Conservation (phyloP, 2,797 vertebrate species). For the Lepidocolaptes lacrymiger region DNA sequence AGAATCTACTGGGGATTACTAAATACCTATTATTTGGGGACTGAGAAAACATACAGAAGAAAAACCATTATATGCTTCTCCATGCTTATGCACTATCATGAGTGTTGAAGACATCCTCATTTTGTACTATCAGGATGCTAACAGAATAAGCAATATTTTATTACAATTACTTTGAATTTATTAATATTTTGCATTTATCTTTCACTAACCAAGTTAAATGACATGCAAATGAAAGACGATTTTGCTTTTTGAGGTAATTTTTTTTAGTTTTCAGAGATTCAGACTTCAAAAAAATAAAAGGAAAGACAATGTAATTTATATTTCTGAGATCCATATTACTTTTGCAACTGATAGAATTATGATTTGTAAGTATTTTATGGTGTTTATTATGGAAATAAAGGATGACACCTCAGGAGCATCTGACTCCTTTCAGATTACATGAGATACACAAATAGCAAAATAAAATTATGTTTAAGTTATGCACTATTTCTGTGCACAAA, state of each 20-base stretch:
- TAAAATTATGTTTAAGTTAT: neutral
- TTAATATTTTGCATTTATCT: neutral
- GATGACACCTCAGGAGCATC: neutral
- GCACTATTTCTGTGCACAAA: neutral
- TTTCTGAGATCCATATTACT: neutral
- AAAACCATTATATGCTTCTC: neutral
- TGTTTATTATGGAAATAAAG: neutral
- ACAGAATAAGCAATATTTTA: neutral
- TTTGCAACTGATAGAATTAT: neutral
- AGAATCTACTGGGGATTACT: neutral
- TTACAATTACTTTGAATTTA: neutral
- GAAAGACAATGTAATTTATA: neutral
- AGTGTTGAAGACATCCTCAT: neutral
- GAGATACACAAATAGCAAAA: neutral
- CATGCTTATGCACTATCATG: neutral
- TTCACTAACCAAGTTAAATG: neutral
- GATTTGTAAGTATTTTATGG: neutral
- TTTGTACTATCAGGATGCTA: neutral
- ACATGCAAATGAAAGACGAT: neutral
- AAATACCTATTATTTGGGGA: neutral
- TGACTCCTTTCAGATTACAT: neutral
- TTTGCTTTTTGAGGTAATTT: neutral
- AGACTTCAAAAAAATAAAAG: neutral
- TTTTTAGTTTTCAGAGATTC: neutral
- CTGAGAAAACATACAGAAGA: neutral